phyloP scores from a whole-genome alignment of 2,888 invertebrate genomes.

The Sphaerophoria rueppellii region DNA sequence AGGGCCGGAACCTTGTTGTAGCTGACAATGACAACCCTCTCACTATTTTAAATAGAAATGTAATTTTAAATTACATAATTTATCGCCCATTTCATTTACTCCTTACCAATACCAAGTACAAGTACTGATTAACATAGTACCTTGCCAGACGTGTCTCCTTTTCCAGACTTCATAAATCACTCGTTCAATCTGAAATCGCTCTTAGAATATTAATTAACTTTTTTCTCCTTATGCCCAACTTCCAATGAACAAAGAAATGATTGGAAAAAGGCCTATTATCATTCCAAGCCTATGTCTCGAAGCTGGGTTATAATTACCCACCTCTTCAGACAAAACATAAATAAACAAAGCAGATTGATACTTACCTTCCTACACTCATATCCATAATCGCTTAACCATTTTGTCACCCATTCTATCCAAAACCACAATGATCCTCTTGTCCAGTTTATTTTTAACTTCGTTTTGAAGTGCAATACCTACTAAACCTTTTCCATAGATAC shows the following conservation, averaged over 20 bases:
- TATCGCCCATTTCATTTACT: no score
- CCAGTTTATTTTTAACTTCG: constrained; percentile 58
- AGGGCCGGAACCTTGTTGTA: no score
- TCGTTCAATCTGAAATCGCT: background rate
- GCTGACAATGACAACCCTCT: no score
- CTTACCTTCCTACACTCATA: constrained; percentile 24
- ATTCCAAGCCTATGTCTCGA: constrained; percentile 8
- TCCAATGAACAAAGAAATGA: background rate
- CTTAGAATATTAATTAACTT: background rate
- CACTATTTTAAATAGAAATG: no score
- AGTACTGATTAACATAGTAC: no score
- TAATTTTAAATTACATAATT: no score
- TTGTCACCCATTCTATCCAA: background rate
- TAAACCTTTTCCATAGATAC: constrained; percentile 17
- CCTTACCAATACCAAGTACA: no score
- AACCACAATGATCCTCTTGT: constrained; percentile 2
- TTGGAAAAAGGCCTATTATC: constrained; percentile 42
- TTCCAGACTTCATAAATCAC: background rate
- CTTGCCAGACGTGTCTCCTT: background rate
- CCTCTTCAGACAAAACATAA: constrained; percentile 11
- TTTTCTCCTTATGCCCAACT: background rate
- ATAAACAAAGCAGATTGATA: constrained; percentile 34
- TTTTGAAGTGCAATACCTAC: constrained; percentile 48
- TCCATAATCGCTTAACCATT: background rate
- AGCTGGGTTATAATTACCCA: constrained; percentile 22